Evolutionary conservation across 2,113 vertebrate genomes (phyloP).

Genomic region (Chlorodrepanis virens): DNA sequence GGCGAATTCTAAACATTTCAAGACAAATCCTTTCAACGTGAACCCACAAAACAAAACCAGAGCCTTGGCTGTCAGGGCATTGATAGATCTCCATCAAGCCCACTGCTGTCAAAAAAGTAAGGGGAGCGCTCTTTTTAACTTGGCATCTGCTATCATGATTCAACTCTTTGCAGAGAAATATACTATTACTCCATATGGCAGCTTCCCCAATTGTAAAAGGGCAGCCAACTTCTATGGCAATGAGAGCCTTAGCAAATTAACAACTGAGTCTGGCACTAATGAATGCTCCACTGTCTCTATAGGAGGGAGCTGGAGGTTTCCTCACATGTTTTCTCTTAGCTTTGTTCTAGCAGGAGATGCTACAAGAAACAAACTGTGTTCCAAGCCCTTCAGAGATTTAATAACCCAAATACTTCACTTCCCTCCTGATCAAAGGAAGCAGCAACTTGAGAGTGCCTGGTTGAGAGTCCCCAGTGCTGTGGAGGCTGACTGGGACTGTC

Average conservation of each 20-base stretch:
- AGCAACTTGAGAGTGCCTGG: neutral
- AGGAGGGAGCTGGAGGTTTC: slow-evolving; percentile 39
- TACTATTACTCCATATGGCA: slow-evolving; percentile 65
- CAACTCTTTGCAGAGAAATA: slow-evolving; percentile 63
- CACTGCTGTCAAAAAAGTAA: slow-evolving; percentile 61
- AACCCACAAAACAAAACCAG: slow-evolving; percentile 6
- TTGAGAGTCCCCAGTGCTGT: neutral
- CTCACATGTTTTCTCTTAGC: neutral
- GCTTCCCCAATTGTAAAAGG: slow-evolving; percentile 59
- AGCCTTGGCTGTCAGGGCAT: slow-evolving; percentile 22
- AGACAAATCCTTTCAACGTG: neutral
- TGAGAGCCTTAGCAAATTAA: slow-evolving; percentile 46
- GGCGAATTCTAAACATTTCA: slow-evolving; percentile 2
- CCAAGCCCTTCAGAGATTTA: neutral
- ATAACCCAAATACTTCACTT: slow-evolving; percentile 38
- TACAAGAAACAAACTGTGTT: slow-evolving; percentile 18
- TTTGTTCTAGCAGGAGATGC: slow-evolving; percentile 45
- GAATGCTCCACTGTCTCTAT: slow-evolving; percentile 36
- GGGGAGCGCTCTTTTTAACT: slow-evolving; percentile 61
- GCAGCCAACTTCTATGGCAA: slow-evolving; percentile 57
- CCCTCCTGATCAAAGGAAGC: slow-evolving; percentile 25
- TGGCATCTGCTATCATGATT: slow-evolving; percentile 67
- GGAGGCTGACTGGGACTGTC: neutral
- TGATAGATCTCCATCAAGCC: slow-evolving; percentile 63
- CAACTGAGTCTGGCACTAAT: slow-evolving; percentile 44